A percentile compares a stretch with the other conserved stretches of the same genome.
These are phyloP conservation scores for Peromyscus nudipes DNA, from an alignment of 2,797 vertebrate genomes.

Conservation along the genomic window DNA sequence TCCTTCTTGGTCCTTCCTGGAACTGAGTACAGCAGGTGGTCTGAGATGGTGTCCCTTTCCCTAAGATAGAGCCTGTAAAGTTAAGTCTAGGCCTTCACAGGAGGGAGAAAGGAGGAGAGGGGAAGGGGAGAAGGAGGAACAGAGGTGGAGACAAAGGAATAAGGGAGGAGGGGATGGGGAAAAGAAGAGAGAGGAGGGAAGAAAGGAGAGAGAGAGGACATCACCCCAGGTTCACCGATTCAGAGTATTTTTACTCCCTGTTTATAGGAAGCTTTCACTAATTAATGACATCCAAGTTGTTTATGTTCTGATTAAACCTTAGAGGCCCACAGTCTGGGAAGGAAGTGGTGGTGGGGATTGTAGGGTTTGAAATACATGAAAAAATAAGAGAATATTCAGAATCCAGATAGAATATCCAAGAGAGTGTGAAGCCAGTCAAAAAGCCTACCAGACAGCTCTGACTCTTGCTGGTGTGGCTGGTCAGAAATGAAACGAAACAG, in stretches of 20 bases:
- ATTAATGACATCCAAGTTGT: not conserved
- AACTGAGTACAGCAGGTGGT: no score
- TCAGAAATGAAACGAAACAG: not conserved
- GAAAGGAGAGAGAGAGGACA: not conserved
- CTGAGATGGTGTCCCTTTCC: no score
- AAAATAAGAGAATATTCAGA: not conserved
- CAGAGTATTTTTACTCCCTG: not conserved
- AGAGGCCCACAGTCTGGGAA: not conserved
- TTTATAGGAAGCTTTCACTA: not conserved
- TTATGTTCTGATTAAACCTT: not conserved
- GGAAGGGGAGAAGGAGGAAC: not conserved
- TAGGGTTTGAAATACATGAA: not conserved
- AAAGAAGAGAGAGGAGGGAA: not conserved
- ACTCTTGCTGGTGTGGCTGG: not conserved
- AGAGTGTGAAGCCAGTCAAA: not conserved
- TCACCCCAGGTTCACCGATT: not conserved
- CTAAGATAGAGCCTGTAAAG: no score
- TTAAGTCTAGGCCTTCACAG: no score
- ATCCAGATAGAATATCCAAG: not conserved
- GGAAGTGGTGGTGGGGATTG: not conserved
- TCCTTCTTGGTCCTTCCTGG: no score
- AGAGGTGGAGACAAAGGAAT: no score
- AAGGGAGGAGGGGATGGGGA: rapidly evolving
- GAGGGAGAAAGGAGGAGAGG: not conserved
- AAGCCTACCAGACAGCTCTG: not conserved